phyloP scores from a whole-genome alignment of 2,113 vertebrate genomes.

The Oxygymnocypris stewartii region DNA sequence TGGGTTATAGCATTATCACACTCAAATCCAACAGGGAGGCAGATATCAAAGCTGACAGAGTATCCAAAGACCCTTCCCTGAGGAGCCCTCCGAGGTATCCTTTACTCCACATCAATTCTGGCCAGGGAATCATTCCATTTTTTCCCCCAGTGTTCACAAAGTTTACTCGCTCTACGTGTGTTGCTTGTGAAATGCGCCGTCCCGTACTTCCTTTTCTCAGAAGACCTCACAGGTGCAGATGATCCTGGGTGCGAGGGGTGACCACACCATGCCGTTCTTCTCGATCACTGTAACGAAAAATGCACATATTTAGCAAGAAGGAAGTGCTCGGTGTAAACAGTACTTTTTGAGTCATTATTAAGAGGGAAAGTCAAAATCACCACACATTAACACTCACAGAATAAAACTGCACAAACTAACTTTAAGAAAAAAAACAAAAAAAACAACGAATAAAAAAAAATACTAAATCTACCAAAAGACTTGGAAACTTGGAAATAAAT shows the following conservation, averaged over 20 bases:
- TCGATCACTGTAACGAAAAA: constrained; percentile 39
- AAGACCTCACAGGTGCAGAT: constrained; percentile 45
- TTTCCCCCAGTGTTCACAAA: constrained; percentile 22
- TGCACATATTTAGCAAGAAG: constrained; percentile 7
- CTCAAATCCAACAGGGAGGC: constrained; percentile 56
- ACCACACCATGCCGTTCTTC: constrained; percentile 37
- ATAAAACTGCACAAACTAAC: not conserved
- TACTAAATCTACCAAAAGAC: not conserved
- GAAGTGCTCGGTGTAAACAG: not conserved
- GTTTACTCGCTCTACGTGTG: constrained; percentile 38
- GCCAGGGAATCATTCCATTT: constrained; percentile 58
- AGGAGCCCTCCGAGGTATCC: constrained; percentile 56
- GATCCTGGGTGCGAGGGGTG: constrained; percentile 42
- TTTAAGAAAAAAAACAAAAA: not conserved
- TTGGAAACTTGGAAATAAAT: constrained; percentile 18
- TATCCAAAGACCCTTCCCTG: constrained; percentile 60
- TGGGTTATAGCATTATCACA: constrained; percentile 63
- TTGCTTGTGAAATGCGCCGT: constrained; percentile 33
- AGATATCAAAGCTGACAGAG: constrained; percentile 55
- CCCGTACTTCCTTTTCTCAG: constrained; percentile 42
- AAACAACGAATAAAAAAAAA: not conserved
- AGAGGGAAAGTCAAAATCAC: not conserved
- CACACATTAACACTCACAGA: not conserved
- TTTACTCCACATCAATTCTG: constrained; percentile 60
- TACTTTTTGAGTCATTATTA: not conserved